phyloP scores from a whole-genome alignment of 2,888 invertebrate genomes.

The Microctonus aethiopoides region DNA sequence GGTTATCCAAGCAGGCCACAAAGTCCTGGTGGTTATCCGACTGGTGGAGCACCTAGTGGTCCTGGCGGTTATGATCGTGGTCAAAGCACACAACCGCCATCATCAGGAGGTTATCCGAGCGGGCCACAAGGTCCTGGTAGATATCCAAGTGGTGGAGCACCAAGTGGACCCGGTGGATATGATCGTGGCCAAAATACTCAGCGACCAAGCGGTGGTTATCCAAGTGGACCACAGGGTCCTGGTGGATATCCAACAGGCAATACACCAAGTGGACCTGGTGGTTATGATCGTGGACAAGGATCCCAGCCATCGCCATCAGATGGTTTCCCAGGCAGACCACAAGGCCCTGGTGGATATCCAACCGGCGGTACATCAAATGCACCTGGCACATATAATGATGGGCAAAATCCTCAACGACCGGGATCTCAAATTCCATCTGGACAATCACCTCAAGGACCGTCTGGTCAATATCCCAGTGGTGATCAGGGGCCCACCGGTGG shows the following conservation, averaged over 20 bases:
- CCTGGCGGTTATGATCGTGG: not conserved
- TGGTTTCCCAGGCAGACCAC: conserved; percentile 44
- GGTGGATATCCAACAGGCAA: conserved; percentile 49
- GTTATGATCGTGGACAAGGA: conserved; percentile 42
- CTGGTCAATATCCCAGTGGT: not conserved
- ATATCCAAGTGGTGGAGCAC: conserved; percentile 34
- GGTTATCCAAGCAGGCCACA: conserved; percentile 38
- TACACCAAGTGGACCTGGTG: conserved; percentile 34
- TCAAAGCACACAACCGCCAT: conserved; percentile 44
- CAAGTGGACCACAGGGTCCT: conserved; percentile 50
- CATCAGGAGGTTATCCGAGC: conserved; percentile 46
- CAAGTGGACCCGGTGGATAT: conserved; percentile 23
- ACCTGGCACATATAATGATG: conserved; percentile 44
- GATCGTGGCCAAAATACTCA: conserved; percentile 9
- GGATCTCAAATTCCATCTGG: conserved; percentile 37
- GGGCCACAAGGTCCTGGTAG: conserved; percentile 39
- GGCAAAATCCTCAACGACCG: conserved; percentile 44
- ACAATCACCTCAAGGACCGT: conserved; percentile 36
- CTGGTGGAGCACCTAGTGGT: conserved; percentile 43
- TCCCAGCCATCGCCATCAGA: conserved; percentile 38
- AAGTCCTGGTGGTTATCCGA: conserved; percentile 52
- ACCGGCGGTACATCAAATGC: conserved; percentile 48
- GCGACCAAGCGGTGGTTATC: conserved; percentile 27
- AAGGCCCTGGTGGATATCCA: conserved; percentile 45
- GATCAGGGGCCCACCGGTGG: conserved; percentile 37